Conservation (phyloP, 2,797 vertebrate genomes). For the Tadarida brasiliensis region DNA sequence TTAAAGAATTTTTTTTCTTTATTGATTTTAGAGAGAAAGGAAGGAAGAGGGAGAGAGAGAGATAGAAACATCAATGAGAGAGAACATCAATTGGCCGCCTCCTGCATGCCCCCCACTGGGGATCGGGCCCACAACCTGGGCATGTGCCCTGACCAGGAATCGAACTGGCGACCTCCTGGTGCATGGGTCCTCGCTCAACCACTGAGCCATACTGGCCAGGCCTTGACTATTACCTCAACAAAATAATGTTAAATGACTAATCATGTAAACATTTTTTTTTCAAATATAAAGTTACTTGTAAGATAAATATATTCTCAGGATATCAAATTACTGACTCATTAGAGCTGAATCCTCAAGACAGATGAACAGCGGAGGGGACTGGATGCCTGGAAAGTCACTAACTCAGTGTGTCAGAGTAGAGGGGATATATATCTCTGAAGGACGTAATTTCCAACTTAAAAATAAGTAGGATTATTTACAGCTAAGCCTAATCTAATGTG, state of each 20-base stretch:
- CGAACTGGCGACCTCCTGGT: too few species aligned
- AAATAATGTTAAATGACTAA: not conserved
- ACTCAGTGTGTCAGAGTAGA: not conserved
- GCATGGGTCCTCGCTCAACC: too few species aligned
- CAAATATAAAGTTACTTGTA: not conserved
- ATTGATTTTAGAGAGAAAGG: too few species aligned
- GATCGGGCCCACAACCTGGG: too few species aligned
- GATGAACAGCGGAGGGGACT: not conserved
- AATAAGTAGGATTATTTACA: not conserved
- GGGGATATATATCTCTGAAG: not conserved
- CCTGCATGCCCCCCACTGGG: too few species aligned
- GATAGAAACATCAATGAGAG: too few species aligned
- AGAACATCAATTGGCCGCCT: too few species aligned
- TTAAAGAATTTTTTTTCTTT: not conserved
- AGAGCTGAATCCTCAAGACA: not conserved
- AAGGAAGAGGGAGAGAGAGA: too few species aligned
- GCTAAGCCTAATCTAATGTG: not conserved
- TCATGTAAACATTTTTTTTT: not conserved
- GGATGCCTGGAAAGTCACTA: not conserved
- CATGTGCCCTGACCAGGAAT: too few species aligned
- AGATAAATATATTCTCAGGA: not conserved
- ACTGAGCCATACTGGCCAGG: too few species aligned
- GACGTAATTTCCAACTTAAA: not conserved
- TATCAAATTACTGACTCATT: not conserved
- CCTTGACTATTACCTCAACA: not conserved